These are phyloP conservation scores for Tenthredo notha DNA, from an alignment of 2,888 invertebrate genomes.

Conservation along the genomic window DNA sequence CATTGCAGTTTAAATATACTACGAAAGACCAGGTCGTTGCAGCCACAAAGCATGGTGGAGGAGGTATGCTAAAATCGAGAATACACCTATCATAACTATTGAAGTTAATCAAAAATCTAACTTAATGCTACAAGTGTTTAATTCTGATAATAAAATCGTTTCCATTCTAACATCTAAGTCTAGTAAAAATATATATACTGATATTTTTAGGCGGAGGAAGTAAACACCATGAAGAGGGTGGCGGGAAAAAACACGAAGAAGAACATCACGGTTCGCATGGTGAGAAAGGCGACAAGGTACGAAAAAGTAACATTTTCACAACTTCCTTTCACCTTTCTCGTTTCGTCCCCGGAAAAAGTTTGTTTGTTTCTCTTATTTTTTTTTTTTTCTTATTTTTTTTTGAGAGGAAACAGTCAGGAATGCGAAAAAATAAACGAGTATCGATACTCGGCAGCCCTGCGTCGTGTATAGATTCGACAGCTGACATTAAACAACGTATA, in stretches of 20 bases:
- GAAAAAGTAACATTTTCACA: neutral
- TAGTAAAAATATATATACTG: constrained; percentile 51
- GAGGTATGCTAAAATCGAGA: neutral
- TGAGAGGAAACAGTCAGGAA: neutral
- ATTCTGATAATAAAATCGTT: neutral
- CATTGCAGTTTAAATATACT: constrained; percentile 63
- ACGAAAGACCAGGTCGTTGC: constrained; percentile 65
- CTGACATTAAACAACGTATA: constrained; percentile 46
- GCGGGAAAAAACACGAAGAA: constrained; percentile 62
- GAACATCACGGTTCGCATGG: constrained; percentile 63
- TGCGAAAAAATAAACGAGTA: neutral
- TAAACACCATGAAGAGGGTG: constrained; percentile 65
- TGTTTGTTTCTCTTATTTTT: neutral
- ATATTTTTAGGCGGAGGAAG: constrained; percentile 56
- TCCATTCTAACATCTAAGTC: neutral
- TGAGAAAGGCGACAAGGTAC: constrained; percentile 69
- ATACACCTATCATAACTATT: neutral
- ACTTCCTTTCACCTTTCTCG: neutral
- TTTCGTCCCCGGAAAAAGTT: neutral
- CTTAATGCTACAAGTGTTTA: neutral
- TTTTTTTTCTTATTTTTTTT: neutral
- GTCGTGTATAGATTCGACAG: constrained; percentile 16
- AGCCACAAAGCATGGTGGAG: constrained; percentile 63
- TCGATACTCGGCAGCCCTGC: neutral
- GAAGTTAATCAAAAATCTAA: neutral